phyloP scores from a whole-genome alignment of 2,113 vertebrate species.

The Cheirogaleus medius region DNA sequence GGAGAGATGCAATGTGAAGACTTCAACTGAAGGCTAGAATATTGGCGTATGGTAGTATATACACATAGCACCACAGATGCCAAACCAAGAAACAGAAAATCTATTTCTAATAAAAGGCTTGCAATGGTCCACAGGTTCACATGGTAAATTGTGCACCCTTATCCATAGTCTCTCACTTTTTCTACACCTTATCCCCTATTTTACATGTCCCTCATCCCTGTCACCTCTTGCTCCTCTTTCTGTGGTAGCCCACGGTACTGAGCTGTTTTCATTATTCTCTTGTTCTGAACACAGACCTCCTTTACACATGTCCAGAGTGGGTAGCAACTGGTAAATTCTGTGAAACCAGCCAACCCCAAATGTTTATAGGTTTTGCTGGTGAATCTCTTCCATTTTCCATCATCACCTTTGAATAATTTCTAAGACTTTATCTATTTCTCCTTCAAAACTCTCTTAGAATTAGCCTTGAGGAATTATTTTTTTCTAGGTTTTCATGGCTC shows the following conservation, averaged over 20 bases:
- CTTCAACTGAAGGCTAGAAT: not conserved
- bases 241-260: not conserved
- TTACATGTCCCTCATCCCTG: not conserved
- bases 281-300: not conserved
- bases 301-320: not conserved
- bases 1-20: not conserved
- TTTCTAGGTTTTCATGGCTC: not conserved
- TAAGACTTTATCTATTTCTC: not conserved
- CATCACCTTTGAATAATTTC: not conserved
- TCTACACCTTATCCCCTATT: not conserved
- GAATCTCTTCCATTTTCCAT: not conserved
- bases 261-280: not conserved
- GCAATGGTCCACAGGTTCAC: not conserved
- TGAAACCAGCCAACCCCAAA: not conserved
- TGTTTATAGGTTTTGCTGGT: not conserved
- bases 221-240: not conserved
- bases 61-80: not conserved
- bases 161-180: not conserved
- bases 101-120: not conserved
- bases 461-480: not conserved
- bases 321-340: not conserved
- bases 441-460: not conserved
- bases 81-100: not conserved
- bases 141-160: too few species aligned
- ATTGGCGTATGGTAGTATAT: not conserved